Percentiles rank a stretch among this genome's conserved stretches.
phyloP scores from a whole-genome alignment of 30 jellyfish, hydroid and myxozoan species.

The Cassiopea xamachana region DNA sequence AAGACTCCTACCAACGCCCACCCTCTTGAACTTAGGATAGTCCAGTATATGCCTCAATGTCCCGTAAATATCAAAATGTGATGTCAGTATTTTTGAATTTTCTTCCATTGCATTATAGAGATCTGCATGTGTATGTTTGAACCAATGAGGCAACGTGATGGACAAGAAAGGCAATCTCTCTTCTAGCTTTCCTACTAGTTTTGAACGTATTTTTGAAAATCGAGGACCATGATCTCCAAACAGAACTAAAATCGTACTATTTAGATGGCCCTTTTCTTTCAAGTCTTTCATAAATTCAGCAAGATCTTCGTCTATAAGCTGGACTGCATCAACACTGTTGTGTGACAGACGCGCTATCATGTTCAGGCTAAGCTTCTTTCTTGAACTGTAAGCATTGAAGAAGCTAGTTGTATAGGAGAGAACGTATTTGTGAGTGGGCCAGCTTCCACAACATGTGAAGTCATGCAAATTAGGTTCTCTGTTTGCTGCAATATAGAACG shows the following conservation, averaged over 20 bases:
- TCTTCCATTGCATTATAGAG: background rate
- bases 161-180: conserved; percentile 74
- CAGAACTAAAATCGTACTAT: conserved; percentile 56
- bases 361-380: conserved; percentile 25
- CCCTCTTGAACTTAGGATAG: conserved; percentile 39
- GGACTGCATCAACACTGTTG: conserved; percentile 36
- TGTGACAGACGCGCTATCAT: conserved; percentile 40
- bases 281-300: conserved; percentile 25
- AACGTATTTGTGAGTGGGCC: background rate
- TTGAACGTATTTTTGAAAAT: background rate
- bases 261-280: conserved; percentile 21
- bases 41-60: conserved; percentile 58
- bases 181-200: conserved; percentile 67
- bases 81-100: conserved; percentile 44
- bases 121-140: conserved; percentile 16
- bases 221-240: conserved; percentile 79
- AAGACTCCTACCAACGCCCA: conserved; percentile 69
- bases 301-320: conserved; percentile 43
- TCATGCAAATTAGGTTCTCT: background rate
- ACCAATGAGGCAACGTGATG: conserved; percentile 59
- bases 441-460: conserved; percentile 6
- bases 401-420: conserved; percentile 6
- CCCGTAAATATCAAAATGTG: conserved; percentile 75
- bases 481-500: conserved; percentile 32
- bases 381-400: conserved; percentile 14